phyloP scores from a whole-genome alignment of 2,797 vertebrate species.

The Catharus ustulatus region DNA sequence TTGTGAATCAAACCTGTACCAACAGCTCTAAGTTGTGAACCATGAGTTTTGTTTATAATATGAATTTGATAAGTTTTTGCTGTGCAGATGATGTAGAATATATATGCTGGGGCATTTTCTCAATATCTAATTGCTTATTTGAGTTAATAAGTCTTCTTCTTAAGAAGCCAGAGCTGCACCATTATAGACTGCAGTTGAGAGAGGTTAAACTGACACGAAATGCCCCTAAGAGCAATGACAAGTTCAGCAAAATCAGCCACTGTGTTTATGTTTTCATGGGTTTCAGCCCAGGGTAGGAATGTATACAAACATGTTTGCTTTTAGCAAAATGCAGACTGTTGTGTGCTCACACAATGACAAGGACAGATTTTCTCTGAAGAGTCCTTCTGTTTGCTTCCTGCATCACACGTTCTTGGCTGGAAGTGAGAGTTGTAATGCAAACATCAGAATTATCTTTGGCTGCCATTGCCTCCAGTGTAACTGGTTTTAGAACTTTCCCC shows the following conservation, averaged over 20 bases:
- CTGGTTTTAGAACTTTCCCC: background rate
- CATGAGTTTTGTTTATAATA: background rate
- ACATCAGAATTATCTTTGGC: constrained; percentile 11
- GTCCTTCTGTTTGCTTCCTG: background rate
- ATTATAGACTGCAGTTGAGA: background rate
- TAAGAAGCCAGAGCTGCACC: background rate
- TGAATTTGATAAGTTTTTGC: background rate
- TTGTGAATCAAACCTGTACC: background rate
- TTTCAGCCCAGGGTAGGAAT: background rate
- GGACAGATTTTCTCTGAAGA: background rate
- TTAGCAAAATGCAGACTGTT: background rate
- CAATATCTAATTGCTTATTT: background rate
- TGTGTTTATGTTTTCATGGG: background rate
- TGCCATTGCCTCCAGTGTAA: background rate
- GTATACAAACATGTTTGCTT: background rate
- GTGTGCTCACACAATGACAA: background rate
- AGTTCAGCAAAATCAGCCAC: background rate
- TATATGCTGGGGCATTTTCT: fast-evolving
- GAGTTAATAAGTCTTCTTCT: background rate
- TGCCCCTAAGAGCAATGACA: background rate
- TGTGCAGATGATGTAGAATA: background rate
- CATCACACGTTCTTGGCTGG: background rate
- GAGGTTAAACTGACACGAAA: background rate
- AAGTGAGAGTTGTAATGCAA: background rate
- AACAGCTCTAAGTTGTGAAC: background rate